A percentile compares a stretch with the other conserved stretches of the same genome.
Conservation (phyloP, 2,797 vertebrate species). For the Caiman crocodilus region DNA sequence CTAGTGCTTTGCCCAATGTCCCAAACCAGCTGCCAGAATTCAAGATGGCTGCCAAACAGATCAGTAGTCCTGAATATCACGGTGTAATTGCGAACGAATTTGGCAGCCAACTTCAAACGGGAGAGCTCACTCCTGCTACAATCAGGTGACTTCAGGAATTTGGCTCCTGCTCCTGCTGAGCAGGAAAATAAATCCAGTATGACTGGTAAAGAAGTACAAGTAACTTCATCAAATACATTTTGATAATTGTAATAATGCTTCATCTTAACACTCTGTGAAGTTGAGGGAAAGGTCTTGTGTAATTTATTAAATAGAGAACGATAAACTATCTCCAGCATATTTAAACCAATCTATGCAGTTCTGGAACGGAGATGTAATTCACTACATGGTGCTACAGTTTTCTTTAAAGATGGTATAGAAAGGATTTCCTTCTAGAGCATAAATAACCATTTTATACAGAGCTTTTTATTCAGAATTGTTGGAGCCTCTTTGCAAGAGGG, state of each 20-base stretch:
- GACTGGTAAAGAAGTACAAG: neutral
- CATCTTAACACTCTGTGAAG: neutral
- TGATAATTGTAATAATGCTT: neutral
- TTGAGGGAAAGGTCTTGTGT: neutral
- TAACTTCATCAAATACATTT: neutral
- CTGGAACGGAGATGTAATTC: conserved; percentile 31
- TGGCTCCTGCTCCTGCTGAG: neutral
- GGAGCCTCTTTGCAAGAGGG: neutral
- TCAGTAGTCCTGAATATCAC: neutral
- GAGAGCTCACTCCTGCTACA: neutral
- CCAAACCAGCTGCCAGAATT: conserved; percentile 32
- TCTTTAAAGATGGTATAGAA: conserved; percentile 26
- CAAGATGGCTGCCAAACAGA: neutral
- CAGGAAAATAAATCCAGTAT: neutral
- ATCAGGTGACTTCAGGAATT: neutral
- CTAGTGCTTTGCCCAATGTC: conserved; percentile 24
- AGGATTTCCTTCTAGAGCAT: conserved; percentile 30
- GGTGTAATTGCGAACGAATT: neutral
- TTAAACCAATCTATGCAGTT: neutral
- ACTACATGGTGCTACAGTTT: conserved; percentile 15
- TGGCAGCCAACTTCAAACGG: neutral
- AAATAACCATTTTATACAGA: neutral
- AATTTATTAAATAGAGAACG: neutral
- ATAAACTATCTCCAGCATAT: neutral
- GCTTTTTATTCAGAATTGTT: neutral